A percentile compares a stretch with the other conserved stretches of the same genome.
These are phyloP conservation scores for Prunella fulvescens DNA, from an alignment of 2,113 vertebrate genomes.

Conservation along the genomic window DNA sequence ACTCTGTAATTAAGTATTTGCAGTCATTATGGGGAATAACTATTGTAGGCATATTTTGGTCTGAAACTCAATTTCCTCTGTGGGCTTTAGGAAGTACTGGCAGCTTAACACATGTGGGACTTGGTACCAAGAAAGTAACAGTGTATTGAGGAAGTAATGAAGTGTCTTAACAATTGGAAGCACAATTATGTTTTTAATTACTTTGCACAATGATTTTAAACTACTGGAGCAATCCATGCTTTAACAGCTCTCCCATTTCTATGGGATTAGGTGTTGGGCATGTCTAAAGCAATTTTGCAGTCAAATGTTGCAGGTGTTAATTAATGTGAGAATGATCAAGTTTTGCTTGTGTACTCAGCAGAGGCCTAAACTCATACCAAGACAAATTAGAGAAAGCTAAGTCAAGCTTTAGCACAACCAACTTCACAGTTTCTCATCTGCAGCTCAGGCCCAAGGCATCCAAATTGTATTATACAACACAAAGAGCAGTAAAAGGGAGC, in stretches of 20 bases:
- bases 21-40: not conserved
- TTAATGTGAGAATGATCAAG: not conserved
- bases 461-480: not conserved
- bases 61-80: not conserved
- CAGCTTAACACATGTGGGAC: not conserved
- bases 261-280: not conserved
- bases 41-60: not conserved
- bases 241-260: not conserved
- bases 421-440: not conserved
- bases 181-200: not conserved
- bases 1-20: not conserved
- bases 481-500: not conserved
- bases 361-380: not conserved
- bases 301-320: not conserved
- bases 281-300: not conserved
- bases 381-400: not conserved
- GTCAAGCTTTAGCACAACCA: not conserved
- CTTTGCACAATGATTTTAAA: not conserved
- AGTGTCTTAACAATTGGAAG: not conserved
- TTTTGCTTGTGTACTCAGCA: not conserved
- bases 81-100: not conserved
- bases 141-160: not conserved
- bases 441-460: not conserved
- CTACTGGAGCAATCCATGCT: not conserved
- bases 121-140: not conserved